Evolutionary conservation across 2,113 vertebrate species (phyloP).

Genomic region (Pygoscelis adeliae): DNA sequence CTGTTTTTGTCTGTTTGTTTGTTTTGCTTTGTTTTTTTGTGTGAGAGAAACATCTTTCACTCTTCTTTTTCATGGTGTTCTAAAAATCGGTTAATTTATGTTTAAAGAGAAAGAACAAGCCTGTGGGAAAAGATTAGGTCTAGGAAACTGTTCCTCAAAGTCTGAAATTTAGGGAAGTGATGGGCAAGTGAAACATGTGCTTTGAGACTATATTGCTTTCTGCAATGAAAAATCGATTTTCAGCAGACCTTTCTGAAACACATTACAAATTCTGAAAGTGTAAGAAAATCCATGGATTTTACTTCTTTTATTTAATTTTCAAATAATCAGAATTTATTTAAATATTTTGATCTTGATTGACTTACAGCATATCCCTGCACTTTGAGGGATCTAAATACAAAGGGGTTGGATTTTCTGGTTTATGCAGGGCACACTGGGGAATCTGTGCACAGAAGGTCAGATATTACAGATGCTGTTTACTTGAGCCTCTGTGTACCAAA

Average conservation of each 20-base stretch:
- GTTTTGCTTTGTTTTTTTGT: neutral
- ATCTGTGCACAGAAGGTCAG: neutral
- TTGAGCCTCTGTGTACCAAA: neutral
- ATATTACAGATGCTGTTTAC: slow-evolving; percentile 20
- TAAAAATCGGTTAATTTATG: neutral
- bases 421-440: neutral
- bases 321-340: neutral
- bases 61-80: neutral
- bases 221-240: neutral
- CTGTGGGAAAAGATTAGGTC: neutral
- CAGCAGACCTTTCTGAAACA: neutral
- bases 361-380: neutral
- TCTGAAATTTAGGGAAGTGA: neutral
- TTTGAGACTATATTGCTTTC: neutral
- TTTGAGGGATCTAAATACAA: neutral
- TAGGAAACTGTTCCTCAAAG: neutral
- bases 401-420: neutral
- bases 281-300: neutral
- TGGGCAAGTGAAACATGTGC: neutral
- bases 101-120: neutral
- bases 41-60: neutral
- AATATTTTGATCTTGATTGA: neutral
- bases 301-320: neutral
- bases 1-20: neutral
- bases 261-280: neutral